Conservation (phyloP, 2,113 vertebrate genomes). For the Cebidichthys violaceus region DNA sequence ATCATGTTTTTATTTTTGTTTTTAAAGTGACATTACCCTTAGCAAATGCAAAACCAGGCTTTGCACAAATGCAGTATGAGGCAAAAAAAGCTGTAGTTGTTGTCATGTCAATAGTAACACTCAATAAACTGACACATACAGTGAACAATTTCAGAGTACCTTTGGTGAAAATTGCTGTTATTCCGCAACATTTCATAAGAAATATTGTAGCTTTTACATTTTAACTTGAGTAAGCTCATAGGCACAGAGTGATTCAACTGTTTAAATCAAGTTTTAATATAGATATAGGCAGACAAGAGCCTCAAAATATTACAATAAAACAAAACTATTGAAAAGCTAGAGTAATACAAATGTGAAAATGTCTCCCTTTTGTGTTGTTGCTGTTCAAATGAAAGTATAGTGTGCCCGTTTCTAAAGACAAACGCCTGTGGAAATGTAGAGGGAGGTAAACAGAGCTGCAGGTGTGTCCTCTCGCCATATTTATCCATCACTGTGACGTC, state of each 20-base stretch:
- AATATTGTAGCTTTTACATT: not conserved
- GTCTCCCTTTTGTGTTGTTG: not conserved
- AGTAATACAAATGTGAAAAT: not conserved
- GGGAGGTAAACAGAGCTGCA: slow-evolving; percentile 2
- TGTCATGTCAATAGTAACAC: not conserved
- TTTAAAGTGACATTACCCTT: not conserved
- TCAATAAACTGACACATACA: not conserved
- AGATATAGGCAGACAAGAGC: not conserved
- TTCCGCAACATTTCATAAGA: not conserved
- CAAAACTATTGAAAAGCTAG: not conserved
- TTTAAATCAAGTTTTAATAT: not conserved
- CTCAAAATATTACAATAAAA: not conserved
- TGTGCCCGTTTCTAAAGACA: not conserved
- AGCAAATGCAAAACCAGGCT: not conserved
- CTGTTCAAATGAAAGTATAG: not conserved
- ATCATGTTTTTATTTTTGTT: not conserved
- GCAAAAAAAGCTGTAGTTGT: not conserved
- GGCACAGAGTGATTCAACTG: not conserved
- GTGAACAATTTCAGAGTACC: not conserved
- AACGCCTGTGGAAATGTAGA: not conserved
- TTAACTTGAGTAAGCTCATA: not conserved
- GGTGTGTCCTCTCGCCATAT: slow-evolving; percentile 26
- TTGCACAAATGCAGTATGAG: not conserved
- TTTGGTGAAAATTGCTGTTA: not conserved
- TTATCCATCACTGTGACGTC: slow-evolving; percentile 68